Conservation (phyloP, 2,888 invertebrate genomes). For the Drosophila nr. perissopoda region DNA sequence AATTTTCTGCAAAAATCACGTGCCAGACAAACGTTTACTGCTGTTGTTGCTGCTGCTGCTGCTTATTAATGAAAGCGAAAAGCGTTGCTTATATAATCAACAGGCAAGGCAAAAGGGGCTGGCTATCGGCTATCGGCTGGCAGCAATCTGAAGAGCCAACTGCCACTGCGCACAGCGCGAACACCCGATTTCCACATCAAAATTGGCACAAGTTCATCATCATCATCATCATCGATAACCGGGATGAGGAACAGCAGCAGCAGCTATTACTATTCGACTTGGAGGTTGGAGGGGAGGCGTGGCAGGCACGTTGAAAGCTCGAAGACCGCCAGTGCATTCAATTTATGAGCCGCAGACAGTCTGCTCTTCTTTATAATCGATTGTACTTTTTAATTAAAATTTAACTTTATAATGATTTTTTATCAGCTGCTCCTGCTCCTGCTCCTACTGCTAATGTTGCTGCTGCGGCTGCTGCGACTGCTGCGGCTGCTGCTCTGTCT, state of each 20-base stretch:
- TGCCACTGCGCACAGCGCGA: conserved; percentile 69
- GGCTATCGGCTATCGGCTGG: conserved; percentile 55
- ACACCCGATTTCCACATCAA: conserved; percentile 45
- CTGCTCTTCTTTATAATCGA: conserved; percentile 66
- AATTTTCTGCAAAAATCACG: conserved; percentile 68
- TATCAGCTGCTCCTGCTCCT: conserved; percentile 77
- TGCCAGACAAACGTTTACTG: conserved; percentile 62
- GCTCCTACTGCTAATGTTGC: neutral
- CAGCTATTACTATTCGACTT: neutral
- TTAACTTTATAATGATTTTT: conserved; percentile 84
- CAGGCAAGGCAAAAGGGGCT: conserved; percentile 9
- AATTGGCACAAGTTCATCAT: conserved; percentile 81
- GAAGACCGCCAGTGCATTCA: conserved; percentile 66
- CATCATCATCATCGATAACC: conserved; percentile 11
- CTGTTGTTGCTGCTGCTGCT: conserved; percentile 5
- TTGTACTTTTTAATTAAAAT: conserved; percentile 83
- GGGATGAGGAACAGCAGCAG: neutral
- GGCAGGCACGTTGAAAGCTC: conserved; percentile 72
- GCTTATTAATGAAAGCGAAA: conserved; percentile 76
- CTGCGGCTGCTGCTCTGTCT: conserved; percentile 34
- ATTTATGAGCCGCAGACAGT: conserved; percentile 80
- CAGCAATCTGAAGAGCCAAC: conserved; percentile 56
- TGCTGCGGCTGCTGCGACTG: neutral
- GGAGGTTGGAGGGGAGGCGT: conserved; percentile 39
- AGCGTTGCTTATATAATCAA: conserved; percentile 64